Conservation (phyloP, 2,888 invertebrate species). For the Nomada hirtipes region DNA sequence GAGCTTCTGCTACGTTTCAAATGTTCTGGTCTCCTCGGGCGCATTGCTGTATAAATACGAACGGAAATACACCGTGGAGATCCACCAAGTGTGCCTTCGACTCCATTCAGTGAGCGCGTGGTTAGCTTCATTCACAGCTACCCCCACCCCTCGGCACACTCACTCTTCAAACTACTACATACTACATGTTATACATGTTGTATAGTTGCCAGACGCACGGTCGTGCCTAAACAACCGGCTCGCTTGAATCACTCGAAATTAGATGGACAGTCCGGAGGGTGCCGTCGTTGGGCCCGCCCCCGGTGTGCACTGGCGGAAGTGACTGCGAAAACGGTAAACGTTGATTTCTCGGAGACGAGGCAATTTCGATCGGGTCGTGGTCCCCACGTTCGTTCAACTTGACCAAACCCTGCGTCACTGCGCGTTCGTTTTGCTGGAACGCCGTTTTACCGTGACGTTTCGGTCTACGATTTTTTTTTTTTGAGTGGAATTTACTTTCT, state of each 20-base stretch:
- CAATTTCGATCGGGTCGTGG: constrained; percentile 22
- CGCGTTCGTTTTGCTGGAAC: neutral
- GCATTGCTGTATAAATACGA: constrained; percentile 76
- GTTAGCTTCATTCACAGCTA: constrained; percentile 79
- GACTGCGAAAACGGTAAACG: constrained; percentile 50
- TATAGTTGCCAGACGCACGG: constrained; percentile 61
- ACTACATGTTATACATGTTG: neutral
- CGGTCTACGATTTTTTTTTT: neutral
- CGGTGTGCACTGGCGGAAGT: constrained; percentile 37
- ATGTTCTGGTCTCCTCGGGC: constrained; percentile 69
- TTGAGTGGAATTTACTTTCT: neutral
- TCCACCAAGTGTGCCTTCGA: constrained; percentile 60
- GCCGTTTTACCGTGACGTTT: neutral
- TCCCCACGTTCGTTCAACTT: constrained; percentile 35
- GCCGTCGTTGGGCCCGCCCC: constrained; percentile 13
- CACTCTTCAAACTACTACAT: constrained; percentile 40
- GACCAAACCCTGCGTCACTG: constrained; percentile 30
- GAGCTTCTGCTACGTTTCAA: constrained; percentile 77
- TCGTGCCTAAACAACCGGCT: constrained; percentile 66
- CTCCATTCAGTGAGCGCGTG: constrained; percentile 76
- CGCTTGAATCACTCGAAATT: constrained; percentile 59
- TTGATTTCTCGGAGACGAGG: constrained; percentile 10
- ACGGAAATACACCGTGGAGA: constrained; percentile 74
- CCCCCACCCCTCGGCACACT: constrained; percentile 62
- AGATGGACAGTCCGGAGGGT: constrained; percentile 52